Evolutionary conservation across 2,888 invertebrate species (phyloP).

Genomic region (Drosophila fulvimacula): DNA sequence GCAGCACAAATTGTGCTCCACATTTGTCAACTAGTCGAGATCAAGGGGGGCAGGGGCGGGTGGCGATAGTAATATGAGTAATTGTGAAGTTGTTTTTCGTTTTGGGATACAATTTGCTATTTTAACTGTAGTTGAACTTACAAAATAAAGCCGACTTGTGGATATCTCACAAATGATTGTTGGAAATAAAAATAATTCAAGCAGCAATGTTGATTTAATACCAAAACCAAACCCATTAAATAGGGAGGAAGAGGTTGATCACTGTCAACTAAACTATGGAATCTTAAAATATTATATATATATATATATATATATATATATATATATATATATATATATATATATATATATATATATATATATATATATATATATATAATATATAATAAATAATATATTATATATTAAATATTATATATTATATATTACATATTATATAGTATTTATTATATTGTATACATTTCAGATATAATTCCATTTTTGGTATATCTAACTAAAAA

Average conservation of each 20-base stretch:
- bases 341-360: too few species aligned
- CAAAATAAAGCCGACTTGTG: constrained; percentile 1
- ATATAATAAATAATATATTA: too few species aligned
- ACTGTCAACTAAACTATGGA: too few species aligned
- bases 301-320: too few species aligned
- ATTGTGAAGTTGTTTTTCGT: constrained; percentile 37
- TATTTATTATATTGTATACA: too few species aligned
- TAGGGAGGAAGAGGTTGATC: neutral
- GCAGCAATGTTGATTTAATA: neutral
- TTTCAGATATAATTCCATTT: too few species aligned
- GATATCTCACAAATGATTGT: constrained; percentile 22
- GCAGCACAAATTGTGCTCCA: constrained; percentile 51
- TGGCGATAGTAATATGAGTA: constrained; percentile 49
- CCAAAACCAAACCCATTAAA: neutral
- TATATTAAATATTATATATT: too few species aligned
- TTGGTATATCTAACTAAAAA: too few species aligned
- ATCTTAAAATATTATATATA: too few species aligned
- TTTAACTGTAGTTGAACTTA: constrained; percentile 52
- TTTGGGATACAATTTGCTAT: constrained; percentile 62
- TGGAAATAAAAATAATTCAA: constrained; percentile 10
- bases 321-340: too few species aligned
- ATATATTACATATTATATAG: too few species aligned
- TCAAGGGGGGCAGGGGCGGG: neutral
- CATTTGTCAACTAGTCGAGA: constrained; percentile 46
- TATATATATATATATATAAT: too few species aligned